These are phyloP conservation scores for Harpegnathos saltator DNA, from an alignment of 1,140 invertebrate genomes.

Conservation along the genomic window DNA sequence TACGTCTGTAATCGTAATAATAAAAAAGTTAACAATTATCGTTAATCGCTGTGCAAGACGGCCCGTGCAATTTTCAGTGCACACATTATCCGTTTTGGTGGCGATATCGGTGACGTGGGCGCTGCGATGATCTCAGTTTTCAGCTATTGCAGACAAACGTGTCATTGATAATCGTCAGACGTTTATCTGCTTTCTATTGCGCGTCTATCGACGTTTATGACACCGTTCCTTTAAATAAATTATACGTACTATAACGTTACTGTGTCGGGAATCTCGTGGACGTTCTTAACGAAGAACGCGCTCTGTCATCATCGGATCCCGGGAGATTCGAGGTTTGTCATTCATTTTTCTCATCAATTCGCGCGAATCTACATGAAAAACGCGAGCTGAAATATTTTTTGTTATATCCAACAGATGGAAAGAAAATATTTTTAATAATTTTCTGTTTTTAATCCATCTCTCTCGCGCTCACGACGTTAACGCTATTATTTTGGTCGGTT, in stretches of 20 bases:
- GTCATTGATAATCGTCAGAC: slow-evolving; percentile 47
- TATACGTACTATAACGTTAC: slow-evolving; percentile 12
- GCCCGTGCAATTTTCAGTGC: background rate
- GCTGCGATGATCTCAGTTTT: slow-evolving; percentile 54
- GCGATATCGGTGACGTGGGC: slow-evolving; percentile 11
- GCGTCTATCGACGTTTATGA: slow-evolving; percentile 16
- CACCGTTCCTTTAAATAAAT: slow-evolving; percentile 48
- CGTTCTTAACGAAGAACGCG: background rate
- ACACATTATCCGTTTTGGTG: slow-evolving; percentile 8
- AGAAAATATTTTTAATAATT: slow-evolving; percentile 4
- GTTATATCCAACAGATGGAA: background rate
- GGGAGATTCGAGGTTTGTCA: background rate
- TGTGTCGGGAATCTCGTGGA: background rate
- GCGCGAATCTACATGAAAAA: background rate
- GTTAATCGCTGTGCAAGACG: background rate
- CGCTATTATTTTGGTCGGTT: background rate
- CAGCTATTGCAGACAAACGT: slow-evolving; percentile 45
- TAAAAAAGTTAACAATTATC: slow-evolving; percentile 25
- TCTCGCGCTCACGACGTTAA: background rate
- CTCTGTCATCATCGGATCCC: background rate
- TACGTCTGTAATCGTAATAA: too few species aligned
- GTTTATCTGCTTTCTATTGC: slow-evolving; percentile 52
- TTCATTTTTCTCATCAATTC: background rate
- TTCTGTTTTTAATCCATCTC: background rate
- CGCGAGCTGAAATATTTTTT: background rate